These are phyloP conservation scores for Litoditis marina DNA, from an alignment of 2,888 invertebrate species.

Conservation along the genomic window DNA sequence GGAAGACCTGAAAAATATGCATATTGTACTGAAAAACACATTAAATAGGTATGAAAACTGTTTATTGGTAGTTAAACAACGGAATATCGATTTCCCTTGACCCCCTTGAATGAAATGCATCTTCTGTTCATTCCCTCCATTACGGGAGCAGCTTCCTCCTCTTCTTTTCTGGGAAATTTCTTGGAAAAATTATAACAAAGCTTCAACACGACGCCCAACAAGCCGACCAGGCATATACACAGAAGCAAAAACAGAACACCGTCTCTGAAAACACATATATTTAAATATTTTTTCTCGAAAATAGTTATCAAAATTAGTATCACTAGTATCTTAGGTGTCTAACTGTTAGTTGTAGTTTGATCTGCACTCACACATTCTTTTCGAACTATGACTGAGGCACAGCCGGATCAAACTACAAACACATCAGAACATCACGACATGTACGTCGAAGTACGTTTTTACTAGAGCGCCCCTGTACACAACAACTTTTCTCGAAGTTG, in stretches of 20 bases:
- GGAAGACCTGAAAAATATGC: background rate
- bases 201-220: slow-evolving; percentile 8
- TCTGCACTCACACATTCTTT: no score
- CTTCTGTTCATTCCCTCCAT: slow-evolving; percentile 2
- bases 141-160: slow-evolving; percentile 9
- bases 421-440: no score
- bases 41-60: no score
- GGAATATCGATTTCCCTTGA: slow-evolving; percentile 15
- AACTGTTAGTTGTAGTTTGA: no score
- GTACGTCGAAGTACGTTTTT: no score
- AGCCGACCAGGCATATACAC: slow-evolving; percentile 7
- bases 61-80: slow-evolving; percentile 10
- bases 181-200: slow-evolving; percentile 12
- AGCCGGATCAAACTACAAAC: no score
- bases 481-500: no score
- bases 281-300: no score
- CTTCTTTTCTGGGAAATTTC: slow-evolving; percentile 6
- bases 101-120: slow-evolving; percentile 15
- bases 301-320: no score
- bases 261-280: slow-evolving; percentile 13
- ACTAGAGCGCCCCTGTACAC: no score
- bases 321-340: no score
- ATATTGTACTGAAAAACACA: background rate
- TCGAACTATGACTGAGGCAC: no score
- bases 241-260: slow-evolving; percentile 15